phyloP scores from a whole-genome alignment of 2,797 vertebrate species.

The Allobates femoralis region DNA sequence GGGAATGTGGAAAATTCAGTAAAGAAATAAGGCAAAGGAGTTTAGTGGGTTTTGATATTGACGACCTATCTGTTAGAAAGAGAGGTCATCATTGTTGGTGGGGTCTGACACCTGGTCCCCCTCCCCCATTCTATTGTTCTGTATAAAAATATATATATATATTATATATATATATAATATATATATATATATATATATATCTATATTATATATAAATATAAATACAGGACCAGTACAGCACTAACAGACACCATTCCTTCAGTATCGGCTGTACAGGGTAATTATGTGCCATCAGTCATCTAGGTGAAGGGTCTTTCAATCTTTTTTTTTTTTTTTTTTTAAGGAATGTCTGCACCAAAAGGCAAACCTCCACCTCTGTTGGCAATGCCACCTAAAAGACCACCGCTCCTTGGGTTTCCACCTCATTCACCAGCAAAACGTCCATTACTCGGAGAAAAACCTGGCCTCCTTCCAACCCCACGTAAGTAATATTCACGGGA shows the following conservation, averaged over 20 bases:
- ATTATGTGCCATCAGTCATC: background rate
- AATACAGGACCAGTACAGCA: too few relatives aligned
- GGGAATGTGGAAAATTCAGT: too few relatives aligned
- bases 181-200: too few relatives aligned
- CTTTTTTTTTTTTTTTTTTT: background rate
- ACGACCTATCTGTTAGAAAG: too few relatives aligned
- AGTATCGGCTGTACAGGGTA: background rate
- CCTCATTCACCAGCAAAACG: conserved; percentile 69
- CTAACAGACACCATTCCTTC: background rate
- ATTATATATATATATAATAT: too few relatives aligned
- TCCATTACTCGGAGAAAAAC: conserved; percentile 67
- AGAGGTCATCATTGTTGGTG: too few relatives aligned
- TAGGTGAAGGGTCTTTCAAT: background rate
- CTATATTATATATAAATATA: too few relatives aligned
- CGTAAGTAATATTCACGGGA: background rate
- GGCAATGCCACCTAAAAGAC: conserved; percentile 69
- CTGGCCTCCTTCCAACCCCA: conserved; percentile 70
- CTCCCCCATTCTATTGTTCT: too few relatives aligned
- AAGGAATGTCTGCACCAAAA: conserved; percentile 71
- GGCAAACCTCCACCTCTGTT: conserved; percentile 76
- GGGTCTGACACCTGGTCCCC: too few relatives aligned
- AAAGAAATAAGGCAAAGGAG: too few relatives aligned
- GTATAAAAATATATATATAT: too few relatives aligned
- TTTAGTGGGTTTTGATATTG: too few relatives aligned
- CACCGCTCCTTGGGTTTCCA: conserved; percentile 64